phyloP scores from a whole-genome alignment of 2,113 vertebrate genomes.

The Ailurus styani region DNA sequence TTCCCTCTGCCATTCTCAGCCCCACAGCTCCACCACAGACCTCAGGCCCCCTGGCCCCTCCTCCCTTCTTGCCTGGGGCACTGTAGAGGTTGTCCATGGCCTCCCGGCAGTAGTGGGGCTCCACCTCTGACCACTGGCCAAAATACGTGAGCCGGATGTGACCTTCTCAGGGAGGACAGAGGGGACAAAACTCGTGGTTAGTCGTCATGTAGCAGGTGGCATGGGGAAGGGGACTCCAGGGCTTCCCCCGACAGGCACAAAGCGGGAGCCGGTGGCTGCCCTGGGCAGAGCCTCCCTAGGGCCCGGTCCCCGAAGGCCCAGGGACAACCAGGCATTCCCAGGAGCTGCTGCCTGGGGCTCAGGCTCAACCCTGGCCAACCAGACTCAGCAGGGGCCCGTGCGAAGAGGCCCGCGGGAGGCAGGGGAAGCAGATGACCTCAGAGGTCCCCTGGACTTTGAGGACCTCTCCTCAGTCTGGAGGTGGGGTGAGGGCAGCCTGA shows the following conservation, averaged over 20 bases:
- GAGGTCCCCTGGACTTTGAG: not conserved
- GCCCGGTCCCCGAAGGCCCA: not conserved
- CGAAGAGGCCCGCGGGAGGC: not conserved
- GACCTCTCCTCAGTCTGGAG: not conserved
- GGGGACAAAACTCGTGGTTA: not conserved
- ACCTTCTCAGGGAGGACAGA: constrained; percentile 79
- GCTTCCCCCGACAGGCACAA: not conserved
- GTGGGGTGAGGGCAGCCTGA: not conserved
- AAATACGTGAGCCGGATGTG: constrained; percentile 94
- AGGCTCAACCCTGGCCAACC: not conserved
- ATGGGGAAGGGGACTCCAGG: not conserved
- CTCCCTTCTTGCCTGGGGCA: constrained; percentile 89
- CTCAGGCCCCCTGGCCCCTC: rapidly evolving
- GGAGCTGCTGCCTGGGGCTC: not conserved
- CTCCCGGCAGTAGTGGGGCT: constrained; percentile 85
- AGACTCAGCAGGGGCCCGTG: not conserved
- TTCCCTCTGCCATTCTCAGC: not conserved
- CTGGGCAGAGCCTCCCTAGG: not conserved
- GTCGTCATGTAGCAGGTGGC: not conserved
- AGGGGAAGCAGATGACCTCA: not conserved
- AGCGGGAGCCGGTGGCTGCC: not conserved
- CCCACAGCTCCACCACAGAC: not conserved
- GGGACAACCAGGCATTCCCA: not conserved
- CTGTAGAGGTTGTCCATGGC: constrained; percentile 92
- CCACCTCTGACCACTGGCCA: constrained; percentile 97